phyloP scores from a whole-genome alignment of 2,888 invertebrate species.

The Habroteleia sp. region DNA sequence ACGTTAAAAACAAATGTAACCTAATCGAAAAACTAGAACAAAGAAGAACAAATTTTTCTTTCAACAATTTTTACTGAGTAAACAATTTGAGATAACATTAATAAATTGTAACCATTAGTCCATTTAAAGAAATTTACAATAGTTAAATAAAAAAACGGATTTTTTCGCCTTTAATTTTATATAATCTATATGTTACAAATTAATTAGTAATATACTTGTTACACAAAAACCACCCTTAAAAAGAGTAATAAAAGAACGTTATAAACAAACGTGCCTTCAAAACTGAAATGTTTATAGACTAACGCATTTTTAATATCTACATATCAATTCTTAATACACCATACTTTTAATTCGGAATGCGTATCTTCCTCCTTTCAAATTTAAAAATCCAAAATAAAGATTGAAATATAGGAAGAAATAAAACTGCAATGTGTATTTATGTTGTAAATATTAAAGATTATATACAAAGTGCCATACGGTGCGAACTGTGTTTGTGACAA shows the following conservation, averaged over 20 bases:
- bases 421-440: conserved; percentile 55
- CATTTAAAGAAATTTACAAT: conserved; percentile 2
- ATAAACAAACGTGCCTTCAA: not conserved
- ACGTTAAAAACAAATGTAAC: no score
- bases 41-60: no score
- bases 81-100: conserved; percentile 16
- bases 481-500: conserved; percentile 79
- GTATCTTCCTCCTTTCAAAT: conserved; percentile 28
- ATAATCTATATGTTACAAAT: conserved; percentile 20
- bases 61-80: not conserved
- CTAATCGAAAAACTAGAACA: no score
- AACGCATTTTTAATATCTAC: conserved; percentile 30
- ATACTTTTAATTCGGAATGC: conserved; percentile 9
- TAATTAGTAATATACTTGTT: conserved; percentile 7
- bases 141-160: not conserved
- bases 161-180: not conserved
- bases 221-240: conserved; percentile 3
- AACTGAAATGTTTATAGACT: not conserved
- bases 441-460: conserved; percentile 57
- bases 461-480: conserved; percentile 69
- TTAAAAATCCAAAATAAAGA: conserved; percentile 1
- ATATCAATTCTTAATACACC: conserved; percentile 38
- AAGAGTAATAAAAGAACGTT: conserved; percentile 9
- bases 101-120: conserved; percentile 1
- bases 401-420: conserved; percentile 64